Percentiles rank a stretch among this genome's conserved stretches.
Conservation (phyloP, 2,888 invertebrate species). For the Netelia melanura region DNA sequence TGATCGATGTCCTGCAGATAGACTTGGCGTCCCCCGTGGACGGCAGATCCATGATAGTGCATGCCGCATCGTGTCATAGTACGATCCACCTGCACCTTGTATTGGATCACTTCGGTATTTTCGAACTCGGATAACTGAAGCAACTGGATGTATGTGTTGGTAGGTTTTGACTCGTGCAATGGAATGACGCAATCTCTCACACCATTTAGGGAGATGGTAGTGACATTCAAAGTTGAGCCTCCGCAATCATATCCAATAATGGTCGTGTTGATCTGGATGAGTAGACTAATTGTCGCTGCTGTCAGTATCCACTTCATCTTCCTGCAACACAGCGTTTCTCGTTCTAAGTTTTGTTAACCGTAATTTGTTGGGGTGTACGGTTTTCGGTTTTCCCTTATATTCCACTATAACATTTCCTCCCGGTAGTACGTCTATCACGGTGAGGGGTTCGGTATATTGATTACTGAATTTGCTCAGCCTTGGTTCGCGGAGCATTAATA, state of each 20-base stretch:
- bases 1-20: constrained; percentile 26
- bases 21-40: too few relatives aligned
- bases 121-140: constrained; percentile 22
- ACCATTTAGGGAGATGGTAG: constrained; percentile 39
- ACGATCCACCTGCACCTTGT: constrained; percentile 22
- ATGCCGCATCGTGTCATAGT: constrained; percentile 13
- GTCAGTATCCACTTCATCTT: neutral
- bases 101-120: neutral
- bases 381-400: constrained; percentile 16
- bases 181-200: constrained; percentile 41
- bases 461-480: constrained; percentile 57
- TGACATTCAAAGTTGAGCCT: constrained; percentile 47
- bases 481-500: constrained; percentile 56
- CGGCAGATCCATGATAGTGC: constrained; percentile 23
- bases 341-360: neutral
- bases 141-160: neutral
- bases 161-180: neutral
- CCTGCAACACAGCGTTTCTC: neutral
- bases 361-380: constrained; percentile 22
- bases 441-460: constrained; percentile 60
- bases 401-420: constrained; percentile 48
- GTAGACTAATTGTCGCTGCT: neutral
- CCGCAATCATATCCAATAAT: constrained; percentile 57
- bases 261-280: neutral
- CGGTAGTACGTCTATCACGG: constrained; percentile 48